phyloP scores from a whole-genome alignment of 2,113 vertebrate species.

The Zosterops borbonicus region DNA sequence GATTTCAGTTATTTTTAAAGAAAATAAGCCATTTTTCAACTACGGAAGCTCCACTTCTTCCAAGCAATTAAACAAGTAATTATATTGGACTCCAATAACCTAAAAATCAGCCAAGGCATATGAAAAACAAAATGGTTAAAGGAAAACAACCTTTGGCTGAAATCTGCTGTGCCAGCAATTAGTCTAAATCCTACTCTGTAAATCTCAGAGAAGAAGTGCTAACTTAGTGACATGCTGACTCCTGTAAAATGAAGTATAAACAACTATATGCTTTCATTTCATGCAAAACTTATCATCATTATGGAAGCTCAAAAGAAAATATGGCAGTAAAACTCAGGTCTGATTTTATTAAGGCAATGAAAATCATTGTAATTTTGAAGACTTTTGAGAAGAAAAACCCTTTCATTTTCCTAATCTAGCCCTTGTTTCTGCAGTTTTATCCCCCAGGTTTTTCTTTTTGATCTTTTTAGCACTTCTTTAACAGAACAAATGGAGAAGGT shows the following conservation, averaged over 20 bases:
- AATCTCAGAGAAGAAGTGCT: constrained; percentile 56
- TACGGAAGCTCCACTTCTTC: constrained; percentile 38
- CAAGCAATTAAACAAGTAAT: constrained; percentile 60
- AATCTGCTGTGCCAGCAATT: constrained; percentile 54
- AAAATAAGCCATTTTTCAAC: constrained; percentile 51
- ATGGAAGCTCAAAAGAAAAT: constrained; percentile 57
- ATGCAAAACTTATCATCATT: constrained; percentile 60
- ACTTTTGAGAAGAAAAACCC: not conserved
- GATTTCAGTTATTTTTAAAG: constrained; percentile 53
- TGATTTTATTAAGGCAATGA: constrained; percentile 44
- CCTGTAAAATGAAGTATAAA: constrained; percentile 40
- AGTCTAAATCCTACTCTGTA: constrained; percentile 61
- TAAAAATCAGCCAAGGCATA: constrained; percentile 44
- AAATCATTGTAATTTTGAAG: not conserved
- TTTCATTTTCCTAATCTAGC: not conserved
- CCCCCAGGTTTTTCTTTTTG: not conserved
- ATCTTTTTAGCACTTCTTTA: not conserved
- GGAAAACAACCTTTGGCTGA: constrained; percentile 64
- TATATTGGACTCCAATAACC: constrained; percentile 52
- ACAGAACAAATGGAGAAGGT: not conserved
- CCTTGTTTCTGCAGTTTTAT: not conserved
- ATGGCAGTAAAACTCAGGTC: constrained; percentile 3
- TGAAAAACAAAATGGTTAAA: constrained; percentile 64
- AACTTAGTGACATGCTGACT: constrained; percentile 51
- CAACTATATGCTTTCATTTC: constrained; percentile 55